phyloP scores from a whole-genome alignment of 2,797 vertebrate species.

The Diglossa cyanea region DNA sequence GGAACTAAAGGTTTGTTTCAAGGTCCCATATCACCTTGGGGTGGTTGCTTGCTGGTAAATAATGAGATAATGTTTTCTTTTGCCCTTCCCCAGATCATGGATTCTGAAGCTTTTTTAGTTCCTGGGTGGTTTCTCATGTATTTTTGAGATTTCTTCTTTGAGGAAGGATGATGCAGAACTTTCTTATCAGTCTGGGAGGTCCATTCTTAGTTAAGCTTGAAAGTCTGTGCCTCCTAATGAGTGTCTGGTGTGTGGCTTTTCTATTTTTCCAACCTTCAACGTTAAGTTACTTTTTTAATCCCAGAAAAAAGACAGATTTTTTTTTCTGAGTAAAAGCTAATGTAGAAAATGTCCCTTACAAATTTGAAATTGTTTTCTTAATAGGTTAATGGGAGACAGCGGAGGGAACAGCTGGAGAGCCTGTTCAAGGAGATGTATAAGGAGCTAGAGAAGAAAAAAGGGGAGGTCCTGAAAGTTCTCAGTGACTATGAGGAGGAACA shows the following conservation, averaged over 20 bases:
- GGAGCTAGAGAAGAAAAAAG: neutral
- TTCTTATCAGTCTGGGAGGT: neutral
- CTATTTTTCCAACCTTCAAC: neutral
- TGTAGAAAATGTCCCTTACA: neutral
- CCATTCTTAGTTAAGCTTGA: neutral
- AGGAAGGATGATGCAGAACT: neutral
- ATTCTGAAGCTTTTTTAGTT: neutral
- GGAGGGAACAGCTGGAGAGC: neutral
- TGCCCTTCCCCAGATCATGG: neutral
- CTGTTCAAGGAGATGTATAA: neutral
- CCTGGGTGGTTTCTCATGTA: neutral
- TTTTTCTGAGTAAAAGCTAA: neutral
- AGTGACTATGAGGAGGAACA: neutral
- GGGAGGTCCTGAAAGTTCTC: neutral
- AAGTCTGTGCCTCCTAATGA: neutral
- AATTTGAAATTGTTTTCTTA: conserved; percentile 2
- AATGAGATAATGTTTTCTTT: neutral
- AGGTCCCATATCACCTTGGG: neutral
- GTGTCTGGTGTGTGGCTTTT: neutral
- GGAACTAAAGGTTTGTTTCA: conserved; percentile 20
- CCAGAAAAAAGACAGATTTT: neutral
- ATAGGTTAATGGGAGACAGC: neutral
- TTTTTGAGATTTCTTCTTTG: neutral
- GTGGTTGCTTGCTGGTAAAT: neutral
- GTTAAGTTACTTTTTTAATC: neutral